Evolutionary conservation across 2,797 vertebrate species (phyloP).

Genomic region (Mormyrops attenuatus): DNA sequence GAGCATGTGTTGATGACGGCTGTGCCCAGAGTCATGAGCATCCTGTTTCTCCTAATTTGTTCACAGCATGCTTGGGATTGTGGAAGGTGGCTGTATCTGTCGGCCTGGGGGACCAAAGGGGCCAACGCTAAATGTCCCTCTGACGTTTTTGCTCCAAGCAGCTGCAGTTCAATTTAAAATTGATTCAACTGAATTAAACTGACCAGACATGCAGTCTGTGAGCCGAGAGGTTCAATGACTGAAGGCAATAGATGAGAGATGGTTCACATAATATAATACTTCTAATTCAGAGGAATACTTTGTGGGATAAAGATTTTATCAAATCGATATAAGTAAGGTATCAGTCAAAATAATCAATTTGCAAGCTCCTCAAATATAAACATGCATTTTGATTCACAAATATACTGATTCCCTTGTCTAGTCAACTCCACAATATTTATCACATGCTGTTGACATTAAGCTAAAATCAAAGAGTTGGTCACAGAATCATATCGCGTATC

Average conservation of each 20-base stretch:
- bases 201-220: neutral
- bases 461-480: neutral
- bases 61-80: neutral
- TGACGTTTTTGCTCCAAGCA: neutral
- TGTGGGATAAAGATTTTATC: neutral
- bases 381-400: neutral
- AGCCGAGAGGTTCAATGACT: neutral
- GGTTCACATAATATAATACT: neutral
- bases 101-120: neutral
- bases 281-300: neutral
- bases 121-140: neutral
- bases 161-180: conserved; percentile 1
- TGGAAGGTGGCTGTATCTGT: neutral
- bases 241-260: neutral
- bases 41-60: neutral
- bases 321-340: neutral
- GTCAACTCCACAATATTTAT: neutral
- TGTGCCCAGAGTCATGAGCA: neutral
- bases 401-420: neutral
- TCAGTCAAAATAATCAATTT: neutral
- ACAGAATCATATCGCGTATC: neutral
- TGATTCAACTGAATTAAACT: conserved; percentile 14
- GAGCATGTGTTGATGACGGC: neutral
- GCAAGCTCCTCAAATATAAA: neutral
- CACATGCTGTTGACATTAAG: neutral